These are phyloP conservation scores for Conus canariensis DNA, from an alignment of 2,888 invertebrate genomes.

Conservation along the genomic window DNA sequence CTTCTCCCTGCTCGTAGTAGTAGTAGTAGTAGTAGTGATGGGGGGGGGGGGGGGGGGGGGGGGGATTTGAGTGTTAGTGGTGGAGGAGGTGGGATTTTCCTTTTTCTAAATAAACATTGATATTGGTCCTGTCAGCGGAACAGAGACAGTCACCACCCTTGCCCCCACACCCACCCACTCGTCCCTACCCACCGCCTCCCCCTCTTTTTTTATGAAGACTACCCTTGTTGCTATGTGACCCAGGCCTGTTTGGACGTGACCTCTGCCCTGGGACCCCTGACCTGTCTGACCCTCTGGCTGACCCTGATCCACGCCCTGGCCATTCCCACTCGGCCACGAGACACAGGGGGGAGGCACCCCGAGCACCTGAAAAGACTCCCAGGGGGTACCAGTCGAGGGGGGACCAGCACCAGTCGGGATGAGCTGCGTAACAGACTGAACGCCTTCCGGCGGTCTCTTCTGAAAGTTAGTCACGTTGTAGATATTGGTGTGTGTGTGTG, in stretches of 20 bases:
- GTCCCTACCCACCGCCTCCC: no score
- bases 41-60: no score
- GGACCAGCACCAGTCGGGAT: conserved; percentile 33
- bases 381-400: conserved; percentile 26
- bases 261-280: not conserved
- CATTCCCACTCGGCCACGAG: not conserved
- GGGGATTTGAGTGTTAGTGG: no score
- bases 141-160: no score
- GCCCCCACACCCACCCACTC: no score
- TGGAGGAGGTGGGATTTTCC: no score
- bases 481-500: not conserved
- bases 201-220: no score
- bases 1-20: no score
- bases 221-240: no score
- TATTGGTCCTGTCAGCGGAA: no score
- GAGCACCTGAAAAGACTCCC: not conserved
- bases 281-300: not conserved
- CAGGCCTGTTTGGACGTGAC: not conserved
- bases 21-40: no score
- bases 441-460: not conserved
- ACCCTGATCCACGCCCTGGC: not conserved
- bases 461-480: not conserved
- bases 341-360: not conserved
- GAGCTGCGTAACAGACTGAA: conserved; percentile 28
- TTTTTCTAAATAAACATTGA: no score